Evolutionary conservation across 2,113 vertebrate species (phyloP), one percentile per base, ranked within the genome.

Genomic region (Galbula dea): DNA sequence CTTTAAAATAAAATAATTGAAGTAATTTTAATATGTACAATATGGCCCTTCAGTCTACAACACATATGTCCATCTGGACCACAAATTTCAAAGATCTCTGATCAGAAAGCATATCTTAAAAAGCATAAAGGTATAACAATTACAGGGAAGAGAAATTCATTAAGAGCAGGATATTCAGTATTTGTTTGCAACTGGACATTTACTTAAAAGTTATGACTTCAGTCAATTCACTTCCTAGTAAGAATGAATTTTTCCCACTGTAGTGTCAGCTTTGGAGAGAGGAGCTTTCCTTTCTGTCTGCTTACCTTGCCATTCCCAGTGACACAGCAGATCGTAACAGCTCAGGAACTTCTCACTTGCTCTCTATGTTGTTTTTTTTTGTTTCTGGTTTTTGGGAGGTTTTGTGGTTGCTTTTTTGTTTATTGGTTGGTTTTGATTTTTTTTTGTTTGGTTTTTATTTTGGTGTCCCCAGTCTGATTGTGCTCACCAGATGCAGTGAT

Each of bases 241-340:
- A 97, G 80, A 90, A 96, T 94, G 77, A 59, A 71, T 26, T 93
- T 96, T 97, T 98, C 96, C 95, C 97, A 97, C 95, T 61, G 24
- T 48, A 63, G 75, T 83, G 82, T 86, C 67, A 88, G 39, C 55
- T 83, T 71, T 71, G 68, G 48, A 76, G 58, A 82, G 34, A 49
- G 68, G 39, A 91, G 59, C 37, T 66, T 95, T 89, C 94, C 37
- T 66, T 95, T 89, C 94, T 54, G 89, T 74, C 88, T 89, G 89
- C n/a, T 9, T 90, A 73, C 59, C 80, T 94, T 95, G 96, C 87
- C 96, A 95, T 97, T 91, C 96, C 88, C 92, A 94, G 78, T 97
- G 93, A 96, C 88, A 97, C 97, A 98, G 97, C 97, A 97, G 79
- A 63, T 89, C 88, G 65, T 81, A 88, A 95, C 75, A 96, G 95